These are phyloP conservation scores for Mimumesa dahlbomi DNA, from an alignment of 2,888 invertebrate genomes.

Conservation along the genomic window DNA sequence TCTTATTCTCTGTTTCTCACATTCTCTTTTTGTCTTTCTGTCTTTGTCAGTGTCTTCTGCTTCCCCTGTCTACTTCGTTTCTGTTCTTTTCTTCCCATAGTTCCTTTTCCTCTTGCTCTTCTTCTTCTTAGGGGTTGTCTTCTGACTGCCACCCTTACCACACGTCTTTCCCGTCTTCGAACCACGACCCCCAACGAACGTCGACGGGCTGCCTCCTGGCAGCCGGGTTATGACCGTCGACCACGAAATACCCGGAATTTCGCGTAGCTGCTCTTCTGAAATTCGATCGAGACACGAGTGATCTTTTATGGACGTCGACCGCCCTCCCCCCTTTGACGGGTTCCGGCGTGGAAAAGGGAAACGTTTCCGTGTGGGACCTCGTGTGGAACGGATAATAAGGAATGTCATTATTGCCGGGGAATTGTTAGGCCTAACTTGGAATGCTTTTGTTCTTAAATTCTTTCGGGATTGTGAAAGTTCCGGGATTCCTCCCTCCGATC, in stretches of 20 bases:
- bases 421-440: neutral
- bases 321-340: neutral
- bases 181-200: neutral
- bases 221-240: slow-evolving; percentile 43
- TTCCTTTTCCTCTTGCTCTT: too few species aligned
- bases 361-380: neutral
- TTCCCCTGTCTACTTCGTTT: too few species aligned
- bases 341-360: neutral
- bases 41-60: too few species aligned
- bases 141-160: neutral
- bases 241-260: slow-evolving; percentile 52
- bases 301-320: slow-evolving; percentile 6
- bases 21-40: neutral
- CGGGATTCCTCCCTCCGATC: too few species aligned
- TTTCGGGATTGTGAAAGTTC: neutral
- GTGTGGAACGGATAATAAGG: slow-evolving; percentile 16
- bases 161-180: neutral
- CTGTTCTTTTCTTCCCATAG: too few species aligned
- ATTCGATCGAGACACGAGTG: slow-evolving; percentile 31
- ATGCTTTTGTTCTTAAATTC: neutral
- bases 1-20: too few species aligned
- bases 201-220: neutral
- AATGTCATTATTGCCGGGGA: slow-evolving; percentile 31
- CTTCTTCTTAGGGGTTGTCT: slow-evolving; percentile 3
- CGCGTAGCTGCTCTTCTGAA: slow-evolving; percentile 42